phyloP scores from a whole-genome alignment of 2,113 vertebrate genomes.

The Leucopternis melanops region DNA sequence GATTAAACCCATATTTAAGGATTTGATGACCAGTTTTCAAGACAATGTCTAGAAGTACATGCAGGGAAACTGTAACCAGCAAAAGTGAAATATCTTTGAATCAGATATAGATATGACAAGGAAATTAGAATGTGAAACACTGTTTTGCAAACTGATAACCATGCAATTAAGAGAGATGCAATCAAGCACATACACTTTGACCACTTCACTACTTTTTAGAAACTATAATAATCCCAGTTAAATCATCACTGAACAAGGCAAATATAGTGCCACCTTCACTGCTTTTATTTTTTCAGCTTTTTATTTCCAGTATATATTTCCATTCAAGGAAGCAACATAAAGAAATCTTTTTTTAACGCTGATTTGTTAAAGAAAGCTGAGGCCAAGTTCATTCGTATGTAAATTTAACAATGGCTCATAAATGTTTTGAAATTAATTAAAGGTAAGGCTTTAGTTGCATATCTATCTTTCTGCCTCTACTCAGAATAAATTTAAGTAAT shows the following conservation, averaged over 20 bases:
- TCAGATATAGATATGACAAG: neutral
- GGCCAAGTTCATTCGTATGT: neutral
- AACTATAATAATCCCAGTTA: neutral
- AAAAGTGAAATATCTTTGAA: neutral
- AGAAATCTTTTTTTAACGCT: neutral
- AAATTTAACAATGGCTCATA: neutral
- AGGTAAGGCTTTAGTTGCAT: neutral
- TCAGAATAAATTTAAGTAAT: neutral
- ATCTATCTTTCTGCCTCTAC: neutral
- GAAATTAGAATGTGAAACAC: neutral
- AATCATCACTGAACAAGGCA: neutral
- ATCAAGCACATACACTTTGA: slow-evolving; percentile 39
- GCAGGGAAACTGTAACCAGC: neutral
- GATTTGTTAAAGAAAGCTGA: neutral
- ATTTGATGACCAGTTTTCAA: neutral
- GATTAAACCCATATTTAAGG: neutral
- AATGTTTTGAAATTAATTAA: neutral
- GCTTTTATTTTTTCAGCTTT: neutral
- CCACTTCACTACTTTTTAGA: neutral
- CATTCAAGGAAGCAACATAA: neutral
- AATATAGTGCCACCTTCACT: neutral
- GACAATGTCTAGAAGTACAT: neutral
- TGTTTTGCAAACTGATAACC: slow-evolving; percentile 1
- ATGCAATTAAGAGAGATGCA: slow-evolving; percentile 47
- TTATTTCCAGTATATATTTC: neutral